Conservation (phyloP, 2,888 invertebrate species). For the Halictus quadricinctus region DNA sequence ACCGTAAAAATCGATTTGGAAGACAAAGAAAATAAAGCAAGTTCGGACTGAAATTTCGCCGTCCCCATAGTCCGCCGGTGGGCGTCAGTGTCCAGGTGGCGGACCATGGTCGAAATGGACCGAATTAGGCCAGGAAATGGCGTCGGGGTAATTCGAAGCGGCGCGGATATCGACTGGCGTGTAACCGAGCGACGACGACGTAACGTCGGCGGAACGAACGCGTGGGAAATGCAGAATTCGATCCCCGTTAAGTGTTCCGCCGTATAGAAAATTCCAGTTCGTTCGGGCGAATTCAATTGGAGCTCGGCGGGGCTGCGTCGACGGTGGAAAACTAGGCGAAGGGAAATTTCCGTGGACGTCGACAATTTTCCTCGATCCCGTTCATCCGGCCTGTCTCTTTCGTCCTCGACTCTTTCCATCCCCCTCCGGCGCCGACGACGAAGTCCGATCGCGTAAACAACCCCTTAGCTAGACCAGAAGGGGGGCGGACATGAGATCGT, state of each 20-base stretch:
- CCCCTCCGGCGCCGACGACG: neutral
- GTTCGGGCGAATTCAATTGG: conserved; percentile 9
- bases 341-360: conserved; percentile 13
- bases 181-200: conserved; percentile 1
- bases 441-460: conserved; percentile 4
- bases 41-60: neutral
- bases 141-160: conserved; percentile 2
- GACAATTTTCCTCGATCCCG: neutral
- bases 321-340: neutral
- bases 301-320: neutral
- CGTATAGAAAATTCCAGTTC: conserved; percentile 7
- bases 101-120: neutral
- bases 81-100: conserved; percentile 1
- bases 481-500: neutral
- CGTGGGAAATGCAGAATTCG: conserved; percentile 16
- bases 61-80: neutral
- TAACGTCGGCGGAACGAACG: neutral
- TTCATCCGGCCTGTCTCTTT: neutral
- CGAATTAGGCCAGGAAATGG: conserved; percentile 10
- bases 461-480: neutral
- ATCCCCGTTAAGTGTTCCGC: conserved; percentile 18
- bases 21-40: too few relatives aligned
- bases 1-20: neutral
- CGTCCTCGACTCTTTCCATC: neutral
- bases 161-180: conserved; percentile 4